These are phyloP conservation scores for Chaetops frenatus DNA, from an alignment of 2,113 vertebrate genomes.

Conservation along the genomic window DNA sequence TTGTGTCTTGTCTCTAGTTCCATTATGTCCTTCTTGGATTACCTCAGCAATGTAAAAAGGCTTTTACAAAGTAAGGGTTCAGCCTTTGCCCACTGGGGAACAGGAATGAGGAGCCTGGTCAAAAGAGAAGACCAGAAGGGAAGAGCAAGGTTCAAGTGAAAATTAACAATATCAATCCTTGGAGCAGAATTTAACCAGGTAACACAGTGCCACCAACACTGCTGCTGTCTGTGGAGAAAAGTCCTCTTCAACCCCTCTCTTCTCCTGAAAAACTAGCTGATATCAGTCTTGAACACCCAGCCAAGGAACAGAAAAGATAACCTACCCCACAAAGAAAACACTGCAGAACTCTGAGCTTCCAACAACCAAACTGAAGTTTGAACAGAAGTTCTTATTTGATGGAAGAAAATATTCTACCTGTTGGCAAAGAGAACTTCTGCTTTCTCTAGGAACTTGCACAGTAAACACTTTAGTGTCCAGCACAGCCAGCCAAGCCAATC, in stretches of 20 bases:
- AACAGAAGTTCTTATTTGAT: background rate
- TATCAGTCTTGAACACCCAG: background rate
- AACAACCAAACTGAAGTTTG: background rate
- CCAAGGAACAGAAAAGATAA: background rate
- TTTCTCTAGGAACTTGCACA: background rate
- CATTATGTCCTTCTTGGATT: background rate
- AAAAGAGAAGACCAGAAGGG: background rate
- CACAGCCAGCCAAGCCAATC: background rate
- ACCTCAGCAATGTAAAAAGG: background rate
- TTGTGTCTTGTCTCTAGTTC: background rate
- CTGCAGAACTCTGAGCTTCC: background rate
- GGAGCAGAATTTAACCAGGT: background rate
- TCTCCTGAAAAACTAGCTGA: background rate
- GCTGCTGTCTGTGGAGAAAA: background rate
- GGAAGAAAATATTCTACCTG: background rate
- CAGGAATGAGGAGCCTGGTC: background rate
- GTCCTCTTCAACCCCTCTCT: background rate
- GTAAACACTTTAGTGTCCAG: background rate
- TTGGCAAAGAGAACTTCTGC: background rate
- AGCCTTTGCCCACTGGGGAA: background rate
- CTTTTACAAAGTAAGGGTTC: background rate
- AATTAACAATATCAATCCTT: background rate
- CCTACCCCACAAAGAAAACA: background rate
- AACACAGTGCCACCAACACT: background rate
- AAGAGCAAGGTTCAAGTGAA: background rate